Evolutionary conservation across 1,140 invertebrate genomes (phyloP), one percentile per base, ranked within the genome.

Genomic region (Zeugodacus cucurbitae): DNA sequence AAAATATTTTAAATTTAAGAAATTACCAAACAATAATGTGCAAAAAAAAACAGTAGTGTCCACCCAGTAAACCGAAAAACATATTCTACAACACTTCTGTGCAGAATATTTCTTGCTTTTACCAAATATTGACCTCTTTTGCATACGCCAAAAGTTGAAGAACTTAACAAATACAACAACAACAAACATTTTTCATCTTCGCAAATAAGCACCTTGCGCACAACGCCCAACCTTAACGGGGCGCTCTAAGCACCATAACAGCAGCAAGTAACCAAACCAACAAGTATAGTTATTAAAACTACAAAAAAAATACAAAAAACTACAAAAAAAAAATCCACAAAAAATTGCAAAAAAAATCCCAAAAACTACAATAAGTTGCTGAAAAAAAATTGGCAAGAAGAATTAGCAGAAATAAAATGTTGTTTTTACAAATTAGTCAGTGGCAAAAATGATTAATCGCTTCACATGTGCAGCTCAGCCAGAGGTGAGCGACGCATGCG

Each of bases 361-460:
- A 17, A 54, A 54, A 54, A 54, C 0, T 54, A 20, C 14, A 54
- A 54, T 11, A 10, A 54, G 3, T 5, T 20, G 14, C 20, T 54
- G 48, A 37, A 3, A 37, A 37, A 37, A 74, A 74, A 17, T 34
- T 74, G 32, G 70, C 70, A 74, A 74, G 34, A 70, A 70, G 14
- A 74, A 74, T 74, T 74, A 41, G 70, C 70, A 74, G 70, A 74
- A 74, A 74, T 74, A 41, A 74, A 41, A 74, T 74, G 37, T 74
- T 74, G 70, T 74, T 74, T 41, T 74, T 41, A 74, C 34, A 74
- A 74, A 74, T 74, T 74, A 74, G 32, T 74, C 29, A 41, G 32
- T 44, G 44, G 70, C 37, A 44, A 74, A 74, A 74, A 74, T 74
- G 70, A 74, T 41, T 74, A 41, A 74, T 37, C 32, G 37, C 70